Evolutionary conservation across 1,140 invertebrate species (phyloP).

Genomic region (Drosophila ananassae): DNA sequence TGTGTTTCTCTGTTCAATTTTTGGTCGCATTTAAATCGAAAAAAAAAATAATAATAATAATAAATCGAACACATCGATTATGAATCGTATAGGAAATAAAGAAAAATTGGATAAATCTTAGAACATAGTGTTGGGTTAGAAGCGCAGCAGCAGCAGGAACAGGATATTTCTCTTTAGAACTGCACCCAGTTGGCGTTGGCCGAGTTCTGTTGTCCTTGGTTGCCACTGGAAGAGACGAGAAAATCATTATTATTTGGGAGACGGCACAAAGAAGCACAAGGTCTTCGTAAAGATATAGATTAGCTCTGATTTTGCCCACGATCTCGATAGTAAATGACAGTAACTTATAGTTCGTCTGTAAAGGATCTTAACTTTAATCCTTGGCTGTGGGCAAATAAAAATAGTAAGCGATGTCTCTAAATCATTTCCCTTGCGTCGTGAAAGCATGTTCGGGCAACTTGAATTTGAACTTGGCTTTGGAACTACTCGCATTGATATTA

Average conservation of each 20-base stretch:
- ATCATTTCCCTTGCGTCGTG: not conserved
- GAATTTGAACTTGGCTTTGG: not conserved
- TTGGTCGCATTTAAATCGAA: constrained; percentile 27
- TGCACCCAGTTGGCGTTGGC: constrained; percentile 90
- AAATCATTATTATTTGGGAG: constrained; percentile 3
- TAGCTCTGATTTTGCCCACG: too few relatives aligned
- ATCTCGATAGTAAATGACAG: too few relatives aligned
- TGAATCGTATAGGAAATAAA: constrained; percentile 2
- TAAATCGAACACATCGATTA: constrained; percentile 11
- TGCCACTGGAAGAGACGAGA: constrained; percentile 78
- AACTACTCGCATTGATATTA: not conserved
- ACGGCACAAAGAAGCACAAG: too few relatives aligned
- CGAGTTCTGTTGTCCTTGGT: constrained; percentile 84
- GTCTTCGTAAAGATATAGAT: too few relatives aligned
- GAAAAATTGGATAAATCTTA: constrained; percentile 27
- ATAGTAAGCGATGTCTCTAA: not conserved
- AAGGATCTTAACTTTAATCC: not conserved
- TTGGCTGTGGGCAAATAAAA: not conserved
- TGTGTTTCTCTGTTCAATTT: constrained; percentile 18
- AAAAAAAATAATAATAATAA: not conserved
- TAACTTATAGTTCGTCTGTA: too few relatives aligned
- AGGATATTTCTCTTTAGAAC: constrained; percentile 85
- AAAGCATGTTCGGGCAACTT: not conserved
- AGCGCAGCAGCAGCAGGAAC: constrained; percentile 39
- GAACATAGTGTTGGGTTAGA: constrained; percentile 22